Evolutionary conservation across 1,140 invertebrate species (phyloP), one percentile per base, ranked within the genome.

Genomic region (Artemia franciscana): DNA sequence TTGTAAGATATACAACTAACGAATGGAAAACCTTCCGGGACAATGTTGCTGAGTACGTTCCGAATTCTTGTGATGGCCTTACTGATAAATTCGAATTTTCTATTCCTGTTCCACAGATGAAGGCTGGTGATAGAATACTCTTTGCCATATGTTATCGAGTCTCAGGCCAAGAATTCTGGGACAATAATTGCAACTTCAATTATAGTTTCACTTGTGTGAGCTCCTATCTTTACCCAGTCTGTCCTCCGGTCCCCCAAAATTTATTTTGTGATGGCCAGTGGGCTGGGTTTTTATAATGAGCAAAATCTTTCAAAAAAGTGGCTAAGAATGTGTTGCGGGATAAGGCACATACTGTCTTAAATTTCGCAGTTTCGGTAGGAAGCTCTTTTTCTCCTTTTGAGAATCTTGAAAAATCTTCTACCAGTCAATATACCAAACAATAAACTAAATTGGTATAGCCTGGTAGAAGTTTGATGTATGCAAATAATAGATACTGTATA

Each of bases 41-140:
- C 67, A 74, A 90, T 60, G 80, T 82, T 67, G 82, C 88, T 0
- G 82, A 77, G 4, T 95, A 95, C 71, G 82, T 92, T 27, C 77
- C 81, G 39, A 85, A 87, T 67, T 92, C 90, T 0, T 91, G 88
- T 73, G 91, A 95, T 68, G 90, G 90, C 1, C 87, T 89, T 66
- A 91, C 89, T 12, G 92, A 97, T 71, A 71, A 74, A 56, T 81
- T 81, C 70, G 84, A 84, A 64, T 95, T 94, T 70, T 79, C 80
- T 5, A 85, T 94, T 67, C 60, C 65, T 21, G 24, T 60, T 80
- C 84, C 67, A 81, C 78, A 39, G 30, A 73, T 91, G 66, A 73
- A 76, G 5, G 76, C 85, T 2, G 87, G 88, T 0, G 80, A 85
- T 66, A 78, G 80, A 51, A 69, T 93, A 7, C 83, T 88, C 70